These are phyloP conservation scores for Neoarius graeffei DNA, from an alignment of 2,113 vertebrate genomes.

Conservation along the genomic window DNA sequence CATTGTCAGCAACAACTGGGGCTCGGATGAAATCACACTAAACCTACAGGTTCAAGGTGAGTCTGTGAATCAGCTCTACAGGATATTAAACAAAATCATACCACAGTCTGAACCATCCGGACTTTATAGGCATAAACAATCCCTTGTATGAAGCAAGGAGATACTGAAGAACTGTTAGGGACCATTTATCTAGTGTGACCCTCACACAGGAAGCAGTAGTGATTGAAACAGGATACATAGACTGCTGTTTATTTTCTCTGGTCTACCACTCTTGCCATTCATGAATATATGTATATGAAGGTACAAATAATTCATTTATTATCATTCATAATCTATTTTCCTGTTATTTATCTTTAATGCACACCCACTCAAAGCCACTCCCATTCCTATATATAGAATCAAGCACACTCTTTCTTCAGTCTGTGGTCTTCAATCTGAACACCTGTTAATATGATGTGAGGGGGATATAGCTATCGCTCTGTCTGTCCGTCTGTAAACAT, in stretches of 20 bases:
- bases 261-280: background rate
- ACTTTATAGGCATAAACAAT: background rate
- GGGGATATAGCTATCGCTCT: too few species aligned
- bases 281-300: background rate
- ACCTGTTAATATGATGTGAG: background rate
- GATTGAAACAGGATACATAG: background rate
- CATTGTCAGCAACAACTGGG: conserved; percentile 95
- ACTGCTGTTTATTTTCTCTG: background rate
- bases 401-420: background rate
- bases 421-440: background rate
- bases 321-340: background rate
- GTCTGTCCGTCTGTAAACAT: too few species aligned
- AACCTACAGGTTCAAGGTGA: conserved; percentile 98
- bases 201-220: background rate
- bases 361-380: background rate
- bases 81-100: background rate
- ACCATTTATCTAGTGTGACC: background rate
- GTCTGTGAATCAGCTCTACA: background rate
- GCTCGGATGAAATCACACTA: conserved; percentile 92
- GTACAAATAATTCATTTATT: background rate
- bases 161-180: background rate
- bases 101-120: background rate
- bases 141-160: background rate
- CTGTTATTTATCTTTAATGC: background rate
- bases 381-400: background rate